These are phyloP conservation scores for Drosophila aff. DNA, from an alignment of 1,140 invertebrate species.

Conservation along the genomic window DNA sequence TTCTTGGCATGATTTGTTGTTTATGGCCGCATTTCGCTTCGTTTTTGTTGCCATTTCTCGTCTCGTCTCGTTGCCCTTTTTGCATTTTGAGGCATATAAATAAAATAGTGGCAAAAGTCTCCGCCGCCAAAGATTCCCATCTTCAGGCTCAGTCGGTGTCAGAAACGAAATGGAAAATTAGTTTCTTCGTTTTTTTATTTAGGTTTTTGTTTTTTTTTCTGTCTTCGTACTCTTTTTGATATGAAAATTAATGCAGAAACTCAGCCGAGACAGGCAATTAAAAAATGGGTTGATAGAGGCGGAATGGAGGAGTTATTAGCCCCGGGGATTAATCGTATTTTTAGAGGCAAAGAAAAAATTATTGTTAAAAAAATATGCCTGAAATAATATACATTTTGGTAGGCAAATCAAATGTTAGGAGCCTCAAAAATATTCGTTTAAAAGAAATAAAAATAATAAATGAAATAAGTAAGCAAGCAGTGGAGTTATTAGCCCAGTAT, in stretches of 20 bases:
- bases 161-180: constrained; percentile 66
- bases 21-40: constrained; percentile 71
- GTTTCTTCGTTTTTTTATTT: constrained; percentile 27
- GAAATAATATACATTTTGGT: background rate
- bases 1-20: constrained; percentile 81
- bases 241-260: constrained; percentile 62
- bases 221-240: constrained; percentile 25
- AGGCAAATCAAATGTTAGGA: background rate
- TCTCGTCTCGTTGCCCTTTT: constrained; percentile 47
- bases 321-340: constrained; percentile 4
- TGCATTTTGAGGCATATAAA: constrained; percentile 70
- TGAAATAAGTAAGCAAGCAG: too few species aligned
- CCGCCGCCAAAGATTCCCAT: constrained; percentile 33
- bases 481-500: too few species aligned
- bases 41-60: constrained; percentile 40
- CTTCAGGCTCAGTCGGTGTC: constrained; percentile 41
- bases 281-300: constrained; percentile 41
- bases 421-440: background rate
- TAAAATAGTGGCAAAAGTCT: constrained; percentile 72
- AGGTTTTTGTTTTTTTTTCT: background rate
- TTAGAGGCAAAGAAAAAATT: background rate
- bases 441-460: background rate
- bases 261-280: constrained; percentile 65
- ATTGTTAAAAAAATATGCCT: background rate
- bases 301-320: constrained; percentile 17